These are phyloP conservation scores for Pluvialis apricaria DNA, from an alignment of 2,113 vertebrate genomes.

Conservation along the genomic window DNA sequence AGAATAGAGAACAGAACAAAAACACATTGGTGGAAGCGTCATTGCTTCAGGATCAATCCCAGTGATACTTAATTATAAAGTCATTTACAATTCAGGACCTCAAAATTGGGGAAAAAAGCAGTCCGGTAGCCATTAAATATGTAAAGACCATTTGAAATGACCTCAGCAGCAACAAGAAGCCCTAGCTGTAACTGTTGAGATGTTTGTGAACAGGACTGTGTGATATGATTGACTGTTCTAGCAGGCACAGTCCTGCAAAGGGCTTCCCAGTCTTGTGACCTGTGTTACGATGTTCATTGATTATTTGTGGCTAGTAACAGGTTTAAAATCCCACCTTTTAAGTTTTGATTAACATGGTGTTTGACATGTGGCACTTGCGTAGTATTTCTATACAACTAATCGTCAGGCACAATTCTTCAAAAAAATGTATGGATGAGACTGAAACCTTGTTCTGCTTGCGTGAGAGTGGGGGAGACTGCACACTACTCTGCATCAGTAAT, in stretches of 20 bases:
- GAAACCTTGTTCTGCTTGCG: not conserved
- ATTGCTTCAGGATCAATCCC: not conserved
- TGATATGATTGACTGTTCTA: not conserved
- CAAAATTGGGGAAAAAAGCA: not conserved
- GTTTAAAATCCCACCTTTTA: not conserved
- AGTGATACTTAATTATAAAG: not conserved
- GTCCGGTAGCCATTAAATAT: not conserved
- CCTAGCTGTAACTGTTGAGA: not conserved
- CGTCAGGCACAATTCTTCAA: not conserved
- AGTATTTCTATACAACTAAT: not conserved
- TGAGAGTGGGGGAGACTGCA: not conserved
- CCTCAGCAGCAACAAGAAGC: not conserved
- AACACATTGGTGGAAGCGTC: not conserved
- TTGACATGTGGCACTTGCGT: not conserved
- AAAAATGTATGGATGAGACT: not conserved
- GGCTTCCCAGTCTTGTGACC: not conserved
- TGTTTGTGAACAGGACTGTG: not conserved
- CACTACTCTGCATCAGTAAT: not conserved
- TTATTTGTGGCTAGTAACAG: not conserved
- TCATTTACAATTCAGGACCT: not conserved
- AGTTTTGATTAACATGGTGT: not conserved
- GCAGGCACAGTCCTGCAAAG: not conserved
- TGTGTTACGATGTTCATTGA: not conserved
- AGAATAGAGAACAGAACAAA: not conserved
- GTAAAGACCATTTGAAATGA: not conserved